phyloP scores from a whole-genome alignment of 2,888 invertebrate genomes.

The Oegoconia quadripuncta region DNA sequence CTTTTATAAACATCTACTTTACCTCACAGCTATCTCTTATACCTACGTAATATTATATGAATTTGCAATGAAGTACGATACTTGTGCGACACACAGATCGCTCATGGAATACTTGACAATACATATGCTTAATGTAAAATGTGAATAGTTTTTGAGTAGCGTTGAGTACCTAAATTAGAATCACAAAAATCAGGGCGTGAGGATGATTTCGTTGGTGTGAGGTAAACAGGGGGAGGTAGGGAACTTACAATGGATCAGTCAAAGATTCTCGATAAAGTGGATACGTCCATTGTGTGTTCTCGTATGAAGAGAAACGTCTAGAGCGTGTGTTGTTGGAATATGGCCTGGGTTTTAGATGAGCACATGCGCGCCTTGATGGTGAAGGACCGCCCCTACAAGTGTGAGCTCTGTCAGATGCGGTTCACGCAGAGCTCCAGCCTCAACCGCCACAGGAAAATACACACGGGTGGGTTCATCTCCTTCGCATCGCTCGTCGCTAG shows the following conservation, averaged over 20 bases:
- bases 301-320: slow-evolving; percentile 24
- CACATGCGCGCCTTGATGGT: slow-evolving; percentile 76
- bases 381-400: slow-evolving; percentile 82
- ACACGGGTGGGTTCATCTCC: slow-evolving; percentile 77
- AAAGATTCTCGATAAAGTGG: slow-evolving; percentile 10
- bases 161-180: slow-evolving; percentile 43
- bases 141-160: slow-evolving; percentile 79
- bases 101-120: slow-evolving; percentile 46
- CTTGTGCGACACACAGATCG: slow-evolving; percentile 62
- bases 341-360: slow-evolving; percentile 75
- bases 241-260: slow-evolving; percentile 48
- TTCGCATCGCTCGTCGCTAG: slow-evolving; percentile 47
- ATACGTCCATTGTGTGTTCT: slow-evolving; percentile 51
- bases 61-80: slow-evolving; percentile 41
- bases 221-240: slow-evolving; percentile 76
- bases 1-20: slow-evolving; percentile 27
- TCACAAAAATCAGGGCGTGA: slow-evolving; percentile 69
- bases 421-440: slow-evolving; percentile 86
- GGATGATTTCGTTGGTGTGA: slow-evolving; percentile 61
- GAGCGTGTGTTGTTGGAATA: slow-evolving; percentile 52
- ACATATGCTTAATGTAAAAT: slow-evolving; percentile 57
- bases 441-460: slow-evolving; percentile 85
- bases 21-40: slow-evolving; percentile 8
- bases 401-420: slow-evolving; percentile 83
- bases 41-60: slow-evolving; percentile 30